Evolutionary conservation across 2,888 invertebrate genomes (phyloP), one percentile per base, ranked within the genome.

Genomic region (Oxytorus armatus): DNA sequence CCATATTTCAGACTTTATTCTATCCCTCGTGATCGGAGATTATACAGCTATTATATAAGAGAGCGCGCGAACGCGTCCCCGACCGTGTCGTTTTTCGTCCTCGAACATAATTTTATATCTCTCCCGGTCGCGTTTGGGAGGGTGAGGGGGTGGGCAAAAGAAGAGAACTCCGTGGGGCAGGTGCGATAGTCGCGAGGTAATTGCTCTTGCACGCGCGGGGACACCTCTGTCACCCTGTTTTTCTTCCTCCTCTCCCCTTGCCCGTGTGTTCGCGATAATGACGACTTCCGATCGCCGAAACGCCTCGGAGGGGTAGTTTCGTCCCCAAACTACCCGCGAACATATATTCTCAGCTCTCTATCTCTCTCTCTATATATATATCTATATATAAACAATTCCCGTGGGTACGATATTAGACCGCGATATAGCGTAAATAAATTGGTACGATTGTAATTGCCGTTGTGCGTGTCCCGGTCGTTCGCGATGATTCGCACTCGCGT

Each of bases 381-480:
- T 8, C 14, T 39, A 49, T 74, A 14, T 63, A 57, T 11, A 29
- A 18, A 29, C 57, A 36, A 29, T 83, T 83, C 82, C 83, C 79
- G 42, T 8, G 66, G 66, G 68, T 77, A 81, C 77, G 80, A 81
- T 59, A 77, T 59, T 72, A 70, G n/a, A 70, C 69, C 65, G 69
- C 73, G 89, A 91, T n/a, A n/a, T 90, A 89, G 83, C 84, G 72
- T 84, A 85, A 84, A 88, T 89, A 88, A 90, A 91, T 89, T 89
- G 88, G 87, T 86, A 83, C 85, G 88, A 88, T 89, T 89, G 90
- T 92, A 91, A 91, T 91, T 91, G 91, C 90, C 87, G 86, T 90
- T 91, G 91, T 91, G 91, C 91, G 91, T 92, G 91, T 87, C 85
- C 74, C 83, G 73, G 82, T 79, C 75, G 70, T 81, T 65, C 66